Evolutionary conservation across 2,888 invertebrate genomes (phyloP).

Genomic region (Atethmia centrago): DNA sequence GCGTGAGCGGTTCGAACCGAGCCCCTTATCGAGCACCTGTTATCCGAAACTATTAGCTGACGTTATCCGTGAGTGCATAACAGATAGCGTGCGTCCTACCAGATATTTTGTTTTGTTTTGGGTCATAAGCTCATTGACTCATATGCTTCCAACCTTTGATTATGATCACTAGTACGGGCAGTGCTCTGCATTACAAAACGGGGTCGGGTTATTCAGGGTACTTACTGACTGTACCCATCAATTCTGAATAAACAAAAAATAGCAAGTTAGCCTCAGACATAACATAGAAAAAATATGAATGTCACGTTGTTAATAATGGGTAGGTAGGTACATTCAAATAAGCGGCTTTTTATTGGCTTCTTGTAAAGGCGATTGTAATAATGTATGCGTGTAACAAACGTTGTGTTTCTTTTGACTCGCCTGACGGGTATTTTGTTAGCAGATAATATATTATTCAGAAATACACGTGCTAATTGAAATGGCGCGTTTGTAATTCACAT

Average conservation of each 20-base stretch:
- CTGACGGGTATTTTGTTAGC: conserved; percentile 53
- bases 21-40: conserved; percentile 51
- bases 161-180: not conserved
- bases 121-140: conserved; percentile 19
- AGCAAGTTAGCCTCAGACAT: conserved; percentile 1
- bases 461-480: conserved; percentile 62
- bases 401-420: conserved; percentile 50
- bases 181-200: too few relatives aligned
- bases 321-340: conserved; percentile 17
- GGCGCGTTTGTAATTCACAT: conserved; percentile 53
- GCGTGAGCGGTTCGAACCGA: conserved; percentile 3
- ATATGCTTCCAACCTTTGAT: conserved; percentile 5
- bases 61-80: conserved; percentile 30
- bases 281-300: conserved; percentile 5
- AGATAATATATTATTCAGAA: conserved; percentile 46
- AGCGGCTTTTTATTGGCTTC: conserved; percentile 36
- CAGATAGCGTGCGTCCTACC: conserved; percentile 33
- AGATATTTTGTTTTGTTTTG: conserved; percentile 35
- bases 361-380: conserved; percentile 44
- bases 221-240: too few relatives aligned
- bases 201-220: too few relatives aligned
- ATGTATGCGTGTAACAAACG: conserved; percentile 42
- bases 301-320: conserved; percentile 5
- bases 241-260: conserved; percentile 1
- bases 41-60: conserved; percentile 46